These are phyloP conservation scores for Butorides virescens DNA, from an alignment of 2,113 vertebrate species.

Conservation along the genomic window DNA sequence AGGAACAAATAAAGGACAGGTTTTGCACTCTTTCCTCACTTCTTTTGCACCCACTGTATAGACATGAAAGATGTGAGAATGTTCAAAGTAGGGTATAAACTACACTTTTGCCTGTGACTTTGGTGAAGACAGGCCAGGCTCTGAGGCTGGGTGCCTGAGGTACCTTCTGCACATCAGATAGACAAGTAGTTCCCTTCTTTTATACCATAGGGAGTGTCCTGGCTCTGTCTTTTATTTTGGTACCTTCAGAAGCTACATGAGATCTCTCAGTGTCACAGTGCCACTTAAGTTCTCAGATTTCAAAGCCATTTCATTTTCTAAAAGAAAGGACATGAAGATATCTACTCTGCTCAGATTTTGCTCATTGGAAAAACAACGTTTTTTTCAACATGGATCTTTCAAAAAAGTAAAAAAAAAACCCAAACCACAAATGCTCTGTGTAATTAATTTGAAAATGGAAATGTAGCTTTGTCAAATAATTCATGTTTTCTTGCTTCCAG, in stretches of 20 bases:
- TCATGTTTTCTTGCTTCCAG: neutral
- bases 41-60: neutral
- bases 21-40: neutral
- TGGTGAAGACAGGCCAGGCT: neutral
- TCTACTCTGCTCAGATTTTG: neutral
- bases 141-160: neutral
- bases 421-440: neutral
- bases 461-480: neutral
- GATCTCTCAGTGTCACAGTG: neutral
- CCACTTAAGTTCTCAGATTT: neutral
- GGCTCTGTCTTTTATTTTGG: neutral
- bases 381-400: neutral
- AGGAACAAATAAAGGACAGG: neutral
- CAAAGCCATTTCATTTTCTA: neutral
- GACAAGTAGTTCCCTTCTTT: neutral
- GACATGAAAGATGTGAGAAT: neutral
- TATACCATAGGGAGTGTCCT: neutral
- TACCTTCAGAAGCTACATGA: neutral
- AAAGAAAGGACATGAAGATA: neutral
- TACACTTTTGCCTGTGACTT: neutral
- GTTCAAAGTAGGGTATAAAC: neutral
- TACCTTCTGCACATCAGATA: neutral
- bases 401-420: neutral
- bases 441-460: neutral
- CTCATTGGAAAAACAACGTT: neutral